These are phyloP conservation scores for Macaria notata DNA, from an alignment of 2,888 invertebrate genomes.

Conservation along the genomic window DNA sequence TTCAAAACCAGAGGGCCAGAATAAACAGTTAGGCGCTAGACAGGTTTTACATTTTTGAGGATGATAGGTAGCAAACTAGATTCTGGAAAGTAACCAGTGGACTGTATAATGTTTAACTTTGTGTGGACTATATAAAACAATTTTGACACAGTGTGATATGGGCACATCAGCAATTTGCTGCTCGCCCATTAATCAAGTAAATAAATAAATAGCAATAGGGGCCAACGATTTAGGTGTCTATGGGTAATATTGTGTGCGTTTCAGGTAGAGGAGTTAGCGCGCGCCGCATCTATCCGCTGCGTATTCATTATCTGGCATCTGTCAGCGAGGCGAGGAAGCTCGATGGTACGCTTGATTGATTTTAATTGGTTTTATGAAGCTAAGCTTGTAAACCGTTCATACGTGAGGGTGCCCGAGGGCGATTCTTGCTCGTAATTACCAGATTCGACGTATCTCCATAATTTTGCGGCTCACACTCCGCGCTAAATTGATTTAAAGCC, in stretches of 20 bases:
- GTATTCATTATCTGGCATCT: conserved; percentile 54
- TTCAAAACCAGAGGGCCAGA: too few relatives aligned
- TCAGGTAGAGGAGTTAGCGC: conserved; percentile 6
- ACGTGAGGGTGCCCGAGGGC: conserved; percentile 39
- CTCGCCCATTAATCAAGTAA: conserved; percentile 4
- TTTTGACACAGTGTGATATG: too few relatives aligned
- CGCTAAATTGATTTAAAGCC: conserved; percentile 41
- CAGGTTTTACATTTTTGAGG: too few relatives aligned
- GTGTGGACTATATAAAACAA: too few relatives aligned
- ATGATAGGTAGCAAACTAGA: too few relatives aligned
- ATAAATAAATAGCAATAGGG: too few relatives aligned
- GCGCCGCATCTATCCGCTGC: conserved; percentile 38
- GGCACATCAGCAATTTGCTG: conserved; percentile 1
- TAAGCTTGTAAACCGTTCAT: conserved; percentile 51
- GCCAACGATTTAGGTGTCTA: too few relatives aligned
- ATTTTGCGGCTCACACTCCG: conserved; percentile 32
- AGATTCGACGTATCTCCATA: conserved; percentile 35
- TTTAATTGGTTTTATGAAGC: conserved; percentile 64
- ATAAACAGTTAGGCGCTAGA: too few relatives aligned
- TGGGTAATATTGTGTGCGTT: too few relatives aligned
- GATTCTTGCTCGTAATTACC: conserved; percentile 33
- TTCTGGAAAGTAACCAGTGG: too few relatives aligned
- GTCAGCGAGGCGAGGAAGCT: conserved; percentile 44
- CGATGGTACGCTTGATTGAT: conserved; percentile 53
- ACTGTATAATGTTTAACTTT: too few relatives aligned